These are phyloP conservation scores for Zaprionus lachaisei DNA, from an alignment of 1,140 invertebrate genomes.

Conservation along the genomic window DNA sequence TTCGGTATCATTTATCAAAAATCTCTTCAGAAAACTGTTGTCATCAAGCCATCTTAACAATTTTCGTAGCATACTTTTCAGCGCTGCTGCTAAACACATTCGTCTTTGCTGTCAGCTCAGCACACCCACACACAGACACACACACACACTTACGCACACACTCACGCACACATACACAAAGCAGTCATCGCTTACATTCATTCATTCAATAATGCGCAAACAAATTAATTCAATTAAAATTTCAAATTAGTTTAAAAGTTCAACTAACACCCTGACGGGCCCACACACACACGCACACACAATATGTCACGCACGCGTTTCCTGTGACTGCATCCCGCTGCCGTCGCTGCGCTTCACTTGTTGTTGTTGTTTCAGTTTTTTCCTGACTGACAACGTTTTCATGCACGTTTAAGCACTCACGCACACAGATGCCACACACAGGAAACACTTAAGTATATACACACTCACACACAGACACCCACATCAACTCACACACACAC, in stretches of 20 bases:
- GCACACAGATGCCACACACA: constrained; percentile 43
- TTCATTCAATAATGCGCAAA: constrained; percentile 53
- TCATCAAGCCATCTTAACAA: constrained; percentile 19
- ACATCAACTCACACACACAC: constrained; percentile 14
- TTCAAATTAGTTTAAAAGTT: constrained; percentile 79
- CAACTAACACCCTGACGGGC: constrained; percentile 26
- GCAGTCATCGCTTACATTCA: constrained; percentile 8
- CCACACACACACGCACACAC: constrained; percentile 21
- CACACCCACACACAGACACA: not conserved
- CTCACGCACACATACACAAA: not conserved
- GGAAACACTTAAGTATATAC: constrained; percentile 33
- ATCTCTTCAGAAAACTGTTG: not conserved
- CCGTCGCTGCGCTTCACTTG: constrained; percentile 2
- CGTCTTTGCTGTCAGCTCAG: not conserved
- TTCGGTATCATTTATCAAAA: too few relatives aligned
- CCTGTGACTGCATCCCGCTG: constrained; percentile 23
- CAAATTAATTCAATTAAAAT: constrained; percentile 80
- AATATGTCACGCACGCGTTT: constrained; percentile 61
- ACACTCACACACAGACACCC: constrained; percentile 13
- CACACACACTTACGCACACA: not conserved
- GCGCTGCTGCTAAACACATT: not conserved
- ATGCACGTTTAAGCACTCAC: constrained; percentile 66
- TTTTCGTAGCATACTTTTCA: constrained; percentile 27
- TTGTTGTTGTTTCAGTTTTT: constrained; percentile 27
- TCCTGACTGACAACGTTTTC: constrained; percentile 54